These are phyloP conservation scores for Poecile atricapillus DNA, from an alignment of 2,113 vertebrate species.

Conservation along the genomic window DNA sequence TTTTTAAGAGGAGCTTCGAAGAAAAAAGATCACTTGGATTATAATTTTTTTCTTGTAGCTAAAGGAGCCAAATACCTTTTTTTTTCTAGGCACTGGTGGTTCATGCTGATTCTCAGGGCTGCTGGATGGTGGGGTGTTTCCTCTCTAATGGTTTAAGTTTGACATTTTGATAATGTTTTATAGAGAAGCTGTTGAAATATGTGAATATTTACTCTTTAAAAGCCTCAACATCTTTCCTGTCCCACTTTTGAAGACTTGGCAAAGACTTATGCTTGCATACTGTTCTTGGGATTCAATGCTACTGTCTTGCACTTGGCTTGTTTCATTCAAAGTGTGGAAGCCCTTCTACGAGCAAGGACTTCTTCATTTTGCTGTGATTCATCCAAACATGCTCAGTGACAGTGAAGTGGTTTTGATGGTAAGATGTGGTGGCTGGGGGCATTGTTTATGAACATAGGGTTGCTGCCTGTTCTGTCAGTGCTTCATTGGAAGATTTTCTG, in stretches of 20 bases:
- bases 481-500: not conserved
- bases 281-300: not conserved
- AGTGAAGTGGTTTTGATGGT: not conserved
- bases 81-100: not conserved
- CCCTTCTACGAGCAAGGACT: not conserved
- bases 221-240: not conserved
- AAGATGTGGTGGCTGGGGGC: accelerated
- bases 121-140: not conserved
- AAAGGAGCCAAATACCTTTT: not conserved
- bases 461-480: not conserved
- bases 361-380: not conserved
- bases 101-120: not conserved
- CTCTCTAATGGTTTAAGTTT: not conserved
- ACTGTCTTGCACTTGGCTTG: not conserved
- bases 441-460: not conserved
- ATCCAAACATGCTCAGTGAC: accelerated
- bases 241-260: not conserved
- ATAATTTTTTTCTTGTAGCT: not conserved
- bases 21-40: not conserved
- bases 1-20: not conserved
- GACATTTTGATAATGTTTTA: not conserved
- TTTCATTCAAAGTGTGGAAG: not conserved
- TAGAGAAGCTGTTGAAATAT: not conserved
- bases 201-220: not conserved
- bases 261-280: not conserved